Conservation (phyloP, 2,113 vertebrate species). For the Phoenicopterus ruber region DNA sequence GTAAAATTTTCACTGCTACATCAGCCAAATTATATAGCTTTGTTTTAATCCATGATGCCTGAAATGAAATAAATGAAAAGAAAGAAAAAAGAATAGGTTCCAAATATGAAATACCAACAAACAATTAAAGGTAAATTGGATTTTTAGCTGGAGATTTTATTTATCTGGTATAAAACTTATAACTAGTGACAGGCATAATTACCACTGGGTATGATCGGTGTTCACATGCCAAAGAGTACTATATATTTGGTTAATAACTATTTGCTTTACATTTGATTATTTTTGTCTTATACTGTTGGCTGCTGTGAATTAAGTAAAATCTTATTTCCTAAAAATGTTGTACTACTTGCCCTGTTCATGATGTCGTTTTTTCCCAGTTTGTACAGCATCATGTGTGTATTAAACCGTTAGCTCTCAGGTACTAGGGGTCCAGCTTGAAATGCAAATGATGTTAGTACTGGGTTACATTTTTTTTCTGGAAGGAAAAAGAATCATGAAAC, state of each 20-base stretch:
- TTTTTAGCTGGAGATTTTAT: neutral
- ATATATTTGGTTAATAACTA: neutral
- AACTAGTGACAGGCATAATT: neutral
- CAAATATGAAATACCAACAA: neutral
- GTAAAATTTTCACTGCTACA: neutral
- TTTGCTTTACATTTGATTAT: neutral
- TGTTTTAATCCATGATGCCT: neutral
- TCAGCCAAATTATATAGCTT: neutral
- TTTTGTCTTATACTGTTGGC: neutral
- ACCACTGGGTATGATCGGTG: neutral
- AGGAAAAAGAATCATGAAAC: neutral
- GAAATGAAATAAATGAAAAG: neutral
- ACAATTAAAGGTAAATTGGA: neutral
- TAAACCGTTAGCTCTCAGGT: neutral
- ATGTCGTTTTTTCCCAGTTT: neutral
- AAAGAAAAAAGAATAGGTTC: neutral
- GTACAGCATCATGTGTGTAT: neutral
- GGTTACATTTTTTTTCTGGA: neutral
- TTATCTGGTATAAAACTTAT: neutral
- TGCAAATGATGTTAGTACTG: neutral
- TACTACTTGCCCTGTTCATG: neutral
- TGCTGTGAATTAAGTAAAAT: neutral
- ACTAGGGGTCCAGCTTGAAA: neutral
- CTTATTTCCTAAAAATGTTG: neutral
- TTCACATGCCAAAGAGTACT: neutral